Conservation (phyloP, 2,888 invertebrate genomes). For the Papilio gigon region DNA sequence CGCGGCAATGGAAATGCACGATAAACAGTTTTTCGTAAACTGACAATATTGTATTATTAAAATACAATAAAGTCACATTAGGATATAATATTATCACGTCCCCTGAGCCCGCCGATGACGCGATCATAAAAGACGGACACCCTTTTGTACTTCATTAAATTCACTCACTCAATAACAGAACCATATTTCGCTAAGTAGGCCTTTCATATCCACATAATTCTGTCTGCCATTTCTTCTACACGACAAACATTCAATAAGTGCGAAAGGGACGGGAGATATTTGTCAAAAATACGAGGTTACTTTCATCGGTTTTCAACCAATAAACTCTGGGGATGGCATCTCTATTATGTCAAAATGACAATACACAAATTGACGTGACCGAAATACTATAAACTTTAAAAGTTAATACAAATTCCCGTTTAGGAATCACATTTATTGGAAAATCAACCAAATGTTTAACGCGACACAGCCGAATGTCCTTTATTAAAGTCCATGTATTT, state of each 20-base stretch:
- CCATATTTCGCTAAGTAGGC: slow-evolving; percentile 73
- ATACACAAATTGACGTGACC: slow-evolving; percentile 81
- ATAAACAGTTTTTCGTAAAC: too few species aligned
- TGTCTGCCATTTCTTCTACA: slow-evolving; percentile 50
- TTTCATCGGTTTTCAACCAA: slow-evolving; percentile 79
- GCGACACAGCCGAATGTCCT: slow-evolving; percentile 44
- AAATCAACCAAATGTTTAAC: slow-evolving; percentile 48
- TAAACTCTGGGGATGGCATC: slow-evolving; percentile 76
- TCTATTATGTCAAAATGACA: slow-evolving; percentile 81
- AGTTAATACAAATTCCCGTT: slow-evolving; percentile 66
- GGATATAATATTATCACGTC: slow-evolving; percentile 64
- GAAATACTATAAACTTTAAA: slow-evolving; percentile 78
- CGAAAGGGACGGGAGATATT: slow-evolving; percentile 57
- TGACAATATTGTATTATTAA: slow-evolving; percentile 3
- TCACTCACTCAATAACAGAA: slow-evolving; percentile 72
- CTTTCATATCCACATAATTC: slow-evolving; percentile 60
- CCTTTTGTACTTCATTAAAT: slow-evolving; percentile 75
- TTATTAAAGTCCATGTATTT: background rate
- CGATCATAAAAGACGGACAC: slow-evolving; percentile 63
- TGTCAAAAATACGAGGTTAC: slow-evolving; percentile 70
- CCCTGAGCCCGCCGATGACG: slow-evolving; percentile 52
- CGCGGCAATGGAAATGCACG: too few species aligned
- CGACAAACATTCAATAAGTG: slow-evolving; percentile 40
- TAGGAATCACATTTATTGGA: slow-evolving; percentile 40
- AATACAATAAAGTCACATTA: slow-evolving; percentile 53